Base-by-base conservation (phyloP, 2,113 vertebrate genomes). In the Gopherus flavomarginatus region DNA sequence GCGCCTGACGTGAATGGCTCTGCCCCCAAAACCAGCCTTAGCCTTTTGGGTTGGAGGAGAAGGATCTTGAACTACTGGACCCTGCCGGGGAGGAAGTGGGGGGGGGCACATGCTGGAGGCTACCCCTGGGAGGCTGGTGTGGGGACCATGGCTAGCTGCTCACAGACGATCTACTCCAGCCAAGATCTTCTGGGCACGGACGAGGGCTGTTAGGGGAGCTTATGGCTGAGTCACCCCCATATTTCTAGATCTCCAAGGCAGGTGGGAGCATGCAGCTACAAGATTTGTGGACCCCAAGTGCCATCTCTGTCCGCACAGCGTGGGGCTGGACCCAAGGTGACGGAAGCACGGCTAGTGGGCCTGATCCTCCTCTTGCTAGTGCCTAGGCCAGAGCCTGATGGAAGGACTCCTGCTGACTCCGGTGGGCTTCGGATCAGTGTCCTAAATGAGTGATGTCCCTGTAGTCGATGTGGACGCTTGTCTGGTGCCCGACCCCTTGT, bases 21-120 rank as follows among this genome's bases (percentile, higher is more conserved):
- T 81, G 29, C 62, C 17, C 65, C n/a, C n/a, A 69, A 17, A 69
- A 11, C 26, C 89, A 42, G 65, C 44, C 86, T 85, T 75, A 59
- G 6, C 50, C 31, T 0, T 0, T 53, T 31, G 57, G 52, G 83
- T 12, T 11, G 65, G 35, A 38, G 13, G 78, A 11, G 11, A 10
- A 17, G 17, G 29, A 35, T 21, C 44, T 6, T 31, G 29, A 35
- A 49, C 14, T 17, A 17, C 29, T 50, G 78, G 27, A 47, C 24
- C 38, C 44, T 27, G 8, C n/a, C 35, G 4, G 65, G 65, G 35
- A 16, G 65, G 35, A 21, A 11, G 9, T 35, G 21, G 42, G 72
- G 9, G 4, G 27, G 26, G 47, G 47, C 14, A 17, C 27, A 49
- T 31, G 29, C 56, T 59, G 56, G 56, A 59, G 26, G 56, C 26